Percentiles rank a stretch among this genome's conserved stretches.
Conservation (phyloP, 2,888 invertebrate genomes). For the Tiphia femorata region DNA sequence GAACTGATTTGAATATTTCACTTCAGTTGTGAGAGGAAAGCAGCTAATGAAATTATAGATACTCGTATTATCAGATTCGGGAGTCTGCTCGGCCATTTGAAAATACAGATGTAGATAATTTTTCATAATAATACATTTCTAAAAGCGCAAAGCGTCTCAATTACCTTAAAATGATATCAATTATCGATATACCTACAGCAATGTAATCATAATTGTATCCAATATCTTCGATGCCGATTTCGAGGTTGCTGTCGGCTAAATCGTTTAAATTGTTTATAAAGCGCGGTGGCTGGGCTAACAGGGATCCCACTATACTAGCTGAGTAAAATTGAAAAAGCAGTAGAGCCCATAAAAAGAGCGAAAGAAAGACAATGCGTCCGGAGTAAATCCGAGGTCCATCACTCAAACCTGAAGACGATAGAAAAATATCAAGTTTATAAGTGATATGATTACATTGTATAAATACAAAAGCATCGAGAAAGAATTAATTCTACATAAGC, state of each 20-base stretch:
- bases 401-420: constrained; percentile 71
- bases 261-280: constrained; percentile 59
- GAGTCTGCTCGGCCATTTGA: too few species aligned
- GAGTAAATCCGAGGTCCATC: constrained; percentile 70
- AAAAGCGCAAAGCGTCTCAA: too few species aligned
- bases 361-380: constrained; percentile 56
- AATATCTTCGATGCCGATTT: constrained; percentile 59
- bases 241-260: constrained; percentile 57
- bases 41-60: too few species aligned
- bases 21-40: too few species aligned
- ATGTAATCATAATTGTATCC: constrained; percentile 60
- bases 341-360: constrained; percentile 58
- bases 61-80: too few species aligned
- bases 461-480: too few species aligned
- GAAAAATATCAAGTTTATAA: too few species aligned
- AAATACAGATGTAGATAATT: too few species aligned
- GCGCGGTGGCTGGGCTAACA: constrained; percentile 57
- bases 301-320: constrained; percentile 62
- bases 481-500: too few species aligned
- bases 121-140: too few species aligned
- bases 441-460: too few species aligned
- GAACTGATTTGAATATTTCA: too few species aligned
- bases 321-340: constrained; percentile 65
- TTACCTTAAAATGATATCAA: not conserved
- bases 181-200: constrained; percentile 38